Conservation (phyloP, 1,140 invertebrate genomes). For the Habropoda laboriosa region DNA sequence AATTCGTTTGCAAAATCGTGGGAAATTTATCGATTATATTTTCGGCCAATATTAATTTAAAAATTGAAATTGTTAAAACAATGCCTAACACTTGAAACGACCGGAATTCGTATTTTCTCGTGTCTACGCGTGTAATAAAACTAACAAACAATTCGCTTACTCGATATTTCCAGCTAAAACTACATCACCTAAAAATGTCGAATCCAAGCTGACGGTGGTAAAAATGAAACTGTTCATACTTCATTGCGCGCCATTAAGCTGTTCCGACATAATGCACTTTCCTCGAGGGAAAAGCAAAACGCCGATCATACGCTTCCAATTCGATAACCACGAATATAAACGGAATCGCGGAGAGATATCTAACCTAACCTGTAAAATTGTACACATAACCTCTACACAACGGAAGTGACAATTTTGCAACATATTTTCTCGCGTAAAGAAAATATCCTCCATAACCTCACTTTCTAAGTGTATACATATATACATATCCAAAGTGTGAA, state of each 20-base stretch:
- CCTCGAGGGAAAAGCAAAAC: background rate
- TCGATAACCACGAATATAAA: background rate
- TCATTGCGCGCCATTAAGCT: constrained; percentile 10
- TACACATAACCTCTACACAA: background rate
- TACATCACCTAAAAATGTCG: background rate
- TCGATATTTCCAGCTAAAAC: background rate
- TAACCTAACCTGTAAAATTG: no score
- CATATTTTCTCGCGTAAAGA: background rate
- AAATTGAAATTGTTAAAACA: no score
- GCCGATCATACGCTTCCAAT: background rate
- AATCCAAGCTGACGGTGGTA: background rate
- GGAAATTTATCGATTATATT: no score
- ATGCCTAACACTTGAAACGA: no score
- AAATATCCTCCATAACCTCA: no score
- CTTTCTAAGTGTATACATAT: no score
- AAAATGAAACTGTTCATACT: constrained; percentile 15
- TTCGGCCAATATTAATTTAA: no score
- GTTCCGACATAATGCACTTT: constrained; percentile 8
- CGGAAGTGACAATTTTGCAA: constrained; percentile 2
- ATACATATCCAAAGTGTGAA: no score
- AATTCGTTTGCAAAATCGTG: no score
- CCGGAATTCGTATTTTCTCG: no score
- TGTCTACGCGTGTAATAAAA: no score
- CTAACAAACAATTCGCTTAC: background rate
- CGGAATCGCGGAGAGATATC: background rate